Evolutionary conservation across 2,888 invertebrate species (phyloP).

Genomic region (Eupithecia centaureata): DNA sequence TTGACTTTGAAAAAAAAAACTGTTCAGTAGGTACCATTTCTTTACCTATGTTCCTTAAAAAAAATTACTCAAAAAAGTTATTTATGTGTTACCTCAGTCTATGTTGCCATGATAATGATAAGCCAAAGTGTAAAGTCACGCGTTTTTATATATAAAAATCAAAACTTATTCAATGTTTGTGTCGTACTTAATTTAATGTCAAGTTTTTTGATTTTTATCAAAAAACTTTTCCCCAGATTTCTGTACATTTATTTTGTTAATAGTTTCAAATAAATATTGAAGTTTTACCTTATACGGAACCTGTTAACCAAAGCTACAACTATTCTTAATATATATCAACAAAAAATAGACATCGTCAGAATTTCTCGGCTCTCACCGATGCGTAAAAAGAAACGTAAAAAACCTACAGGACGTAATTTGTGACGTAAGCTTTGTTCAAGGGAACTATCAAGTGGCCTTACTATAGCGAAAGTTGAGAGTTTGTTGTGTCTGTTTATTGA

Average conservation of each 20-base stretch:
- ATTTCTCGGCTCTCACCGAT: slow-evolving; percentile 38
- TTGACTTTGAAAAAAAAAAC: no score
- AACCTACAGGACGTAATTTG: slow-evolving; percentile 17
- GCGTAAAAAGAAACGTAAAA: slow-evolving; percentile 23
- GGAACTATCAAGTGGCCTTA: slow-evolving; percentile 8
- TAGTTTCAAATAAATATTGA: not conserved
- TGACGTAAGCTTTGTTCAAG: slow-evolving; percentile 27
- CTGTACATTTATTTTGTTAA: no score
- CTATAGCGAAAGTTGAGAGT: not conserved
- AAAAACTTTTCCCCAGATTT: no score
- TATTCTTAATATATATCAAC: slow-evolving; percentile 16
- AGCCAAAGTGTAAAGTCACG: no score
- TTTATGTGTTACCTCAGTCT: no score
- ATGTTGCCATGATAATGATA: no score
- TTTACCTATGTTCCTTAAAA: no score
- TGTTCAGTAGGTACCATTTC: no score
- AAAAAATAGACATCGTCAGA: slow-evolving; percentile 30
- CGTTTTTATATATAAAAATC: not conserved
- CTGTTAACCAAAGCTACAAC: slow-evolving; percentile 14
- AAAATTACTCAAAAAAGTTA: no score
- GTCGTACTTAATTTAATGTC: no score
- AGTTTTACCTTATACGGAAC: slow-evolving; percentile 32
- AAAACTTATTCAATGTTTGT: no score
- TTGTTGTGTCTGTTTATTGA: not conserved
- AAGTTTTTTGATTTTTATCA: no score